A percentile compares a stretch with the other conserved stretches of the same genome.
These are phyloP conservation scores for Cryptosula pallasiana DNA, from an alignment of 2,888 invertebrate species.

Conservation along the genomic window DNA sequence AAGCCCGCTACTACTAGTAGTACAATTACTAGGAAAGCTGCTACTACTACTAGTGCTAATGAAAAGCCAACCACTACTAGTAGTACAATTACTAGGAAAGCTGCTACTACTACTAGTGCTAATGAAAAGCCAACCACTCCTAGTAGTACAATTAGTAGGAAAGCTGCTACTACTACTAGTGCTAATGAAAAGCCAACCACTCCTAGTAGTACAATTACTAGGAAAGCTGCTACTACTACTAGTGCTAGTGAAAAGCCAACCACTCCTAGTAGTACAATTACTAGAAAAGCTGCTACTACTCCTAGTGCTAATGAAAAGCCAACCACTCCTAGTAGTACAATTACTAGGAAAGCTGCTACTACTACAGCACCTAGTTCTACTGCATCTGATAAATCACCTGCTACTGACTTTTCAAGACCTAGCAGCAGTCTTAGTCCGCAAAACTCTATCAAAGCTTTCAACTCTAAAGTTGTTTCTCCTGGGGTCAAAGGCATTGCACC, in stretches of 20 bases:
- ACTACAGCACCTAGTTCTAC: too few relatives aligned
- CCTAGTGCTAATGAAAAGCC: not conserved
- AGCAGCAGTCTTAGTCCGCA: not conserved
- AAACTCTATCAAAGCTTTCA: not conserved
- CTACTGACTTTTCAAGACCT: too few relatives aligned
- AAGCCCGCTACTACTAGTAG: too few relatives aligned
- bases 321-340: too few relatives aligned
- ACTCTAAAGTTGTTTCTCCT: not conserved
- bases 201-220: not conserved
- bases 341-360: too few relatives aligned
- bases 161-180: not conserved
- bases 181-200: too few relatives aligned
- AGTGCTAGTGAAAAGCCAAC: not conserved
- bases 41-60: too few relatives aligned
- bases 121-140: not conserved
- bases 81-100: not conserved
- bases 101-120: not conserved
- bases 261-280: not conserved
- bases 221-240: not conserved
- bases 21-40: too few relatives aligned
- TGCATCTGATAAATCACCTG: too few relatives aligned
- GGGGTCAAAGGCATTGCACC: not conserved
- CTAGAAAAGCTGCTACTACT: not conserved
- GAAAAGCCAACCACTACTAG: too few relatives aligned
- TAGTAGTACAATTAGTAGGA: not conserved